These are phyloP conservation scores for Dicyrtoma fusca DNA, from an alignment of 2,888 invertebrate species.

Conservation along the genomic window DNA sequence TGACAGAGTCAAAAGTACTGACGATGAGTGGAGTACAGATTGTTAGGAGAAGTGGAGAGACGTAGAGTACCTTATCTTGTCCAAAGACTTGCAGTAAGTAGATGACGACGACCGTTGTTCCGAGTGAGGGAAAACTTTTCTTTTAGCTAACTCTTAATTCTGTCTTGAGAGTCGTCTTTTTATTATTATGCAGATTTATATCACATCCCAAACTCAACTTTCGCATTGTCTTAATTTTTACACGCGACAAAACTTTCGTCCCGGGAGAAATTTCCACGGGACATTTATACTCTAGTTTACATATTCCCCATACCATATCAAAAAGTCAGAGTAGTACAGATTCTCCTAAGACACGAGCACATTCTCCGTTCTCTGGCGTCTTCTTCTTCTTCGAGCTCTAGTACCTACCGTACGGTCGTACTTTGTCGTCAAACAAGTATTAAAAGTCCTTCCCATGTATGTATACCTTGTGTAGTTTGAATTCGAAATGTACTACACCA, in stretches of 20 bases:
- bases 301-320: background rate
- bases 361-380: background rate
- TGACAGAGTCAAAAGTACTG: no score
- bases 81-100: background rate
- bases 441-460: no score
- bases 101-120: no score
- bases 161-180: slow-evolving; percentile 31
- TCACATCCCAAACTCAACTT: slow-evolving; percentile 43
- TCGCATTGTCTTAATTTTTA: slow-evolving; percentile 50
- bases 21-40: slow-evolving; percentile 17
- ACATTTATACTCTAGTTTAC: slow-evolving; percentile 5
- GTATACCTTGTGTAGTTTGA: no score
- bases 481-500: no score
- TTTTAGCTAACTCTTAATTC: slow-evolving; percentile 33
- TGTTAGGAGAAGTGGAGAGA: slow-evolving; percentile 38
- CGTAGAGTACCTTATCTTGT: slow-evolving; percentile 38
- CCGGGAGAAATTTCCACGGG: slow-evolving; percentile 23
- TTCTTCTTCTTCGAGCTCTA: background rate
- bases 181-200: slow-evolving; percentile 39
- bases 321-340: no score
- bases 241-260: slow-evolving; percentile 48
- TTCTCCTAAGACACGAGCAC: background rate
- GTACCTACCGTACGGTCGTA: background rate
- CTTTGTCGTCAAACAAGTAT: no score
- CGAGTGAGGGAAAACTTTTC: slow-evolving; percentile 19